Evolutionary conservation across 2,113 vertebrate genomes (phyloP).

Genomic region (Spea multiplicata): DNA sequence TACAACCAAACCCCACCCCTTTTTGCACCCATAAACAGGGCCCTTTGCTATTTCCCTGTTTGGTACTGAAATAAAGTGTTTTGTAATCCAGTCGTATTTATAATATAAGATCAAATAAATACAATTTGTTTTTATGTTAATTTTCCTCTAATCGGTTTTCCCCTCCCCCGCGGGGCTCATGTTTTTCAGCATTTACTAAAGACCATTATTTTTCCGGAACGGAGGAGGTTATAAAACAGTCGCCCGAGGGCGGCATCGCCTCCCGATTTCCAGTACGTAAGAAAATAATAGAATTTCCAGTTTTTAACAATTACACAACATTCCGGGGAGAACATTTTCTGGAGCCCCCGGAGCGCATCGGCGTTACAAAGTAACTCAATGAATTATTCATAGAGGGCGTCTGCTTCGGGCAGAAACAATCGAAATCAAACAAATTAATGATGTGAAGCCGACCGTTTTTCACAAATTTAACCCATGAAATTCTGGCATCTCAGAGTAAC

Average conservation of each 20-base stretch:
- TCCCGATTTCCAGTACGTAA: not conserved
- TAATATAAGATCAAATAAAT: no score
- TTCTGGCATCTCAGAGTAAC: no score
- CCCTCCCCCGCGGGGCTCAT: not conserved
- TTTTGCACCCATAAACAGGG: no score
- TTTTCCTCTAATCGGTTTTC: no score
- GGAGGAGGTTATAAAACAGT: not conserved
- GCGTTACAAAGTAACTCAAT: not conserved
- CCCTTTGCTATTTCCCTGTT: no score
- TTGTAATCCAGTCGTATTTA: no score
- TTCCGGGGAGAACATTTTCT: not conserved
- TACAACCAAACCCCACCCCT: no score
- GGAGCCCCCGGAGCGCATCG: not conserved
- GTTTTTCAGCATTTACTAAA: not conserved
- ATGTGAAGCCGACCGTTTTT: not conserved
- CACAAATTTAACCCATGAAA: no score
- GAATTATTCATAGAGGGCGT: slow-evolving; percentile 12
- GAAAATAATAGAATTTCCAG: not conserved
- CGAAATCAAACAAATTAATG: not conserved
- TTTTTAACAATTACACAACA: not conserved
- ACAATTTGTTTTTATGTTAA: no score
- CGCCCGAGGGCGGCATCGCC: not conserved
- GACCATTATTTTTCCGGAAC: not conserved
- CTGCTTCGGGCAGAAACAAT: not conserved
- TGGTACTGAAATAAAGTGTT: no score